Base-by-base conservation (phyloP, 1,140 invertebrate genomes). In the Acromyrmex echinatior region DNA sequence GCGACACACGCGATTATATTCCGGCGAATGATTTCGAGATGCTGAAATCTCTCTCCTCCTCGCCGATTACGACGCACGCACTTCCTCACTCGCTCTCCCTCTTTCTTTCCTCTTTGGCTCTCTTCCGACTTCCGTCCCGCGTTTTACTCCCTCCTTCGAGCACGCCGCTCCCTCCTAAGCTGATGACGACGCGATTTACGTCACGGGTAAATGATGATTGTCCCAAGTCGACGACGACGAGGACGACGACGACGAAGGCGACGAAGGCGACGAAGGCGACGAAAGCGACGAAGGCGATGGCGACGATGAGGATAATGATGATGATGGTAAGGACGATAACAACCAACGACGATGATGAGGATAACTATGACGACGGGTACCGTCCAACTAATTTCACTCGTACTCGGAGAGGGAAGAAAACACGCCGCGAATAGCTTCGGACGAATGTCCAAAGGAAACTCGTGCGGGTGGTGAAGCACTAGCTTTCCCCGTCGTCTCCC, bases 391-490 rank as follows among this genome's bases (percentile, higher is more conserved):
- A 49, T 65, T 65, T 39, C 74, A 49, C 82, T 86, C 51, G 60
- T 35, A 79, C 73, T 66, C 73, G 60, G 74, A 86, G 76, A 84
- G 74, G 71, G 71, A 63, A 84, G 76, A 79, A 79, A 86, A 79
- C 31, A 49, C 82, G 73, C 74, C 82, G 60, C 73, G 73, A 66
- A 63, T 78, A 49, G 60, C 65, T 66, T 14, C 60, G 62, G 16
- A 73, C 86, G 74, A 90, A 76, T 56, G 76, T 53, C 73, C 51
- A 90, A 71, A 70, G 76, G 79, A 87, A 90, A 84, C 88, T 84
- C 88, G 76, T 65, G 89, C 89, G 89, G 88, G 89, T 90, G 89
- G 86, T 85, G 86, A 84, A 84, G 70, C 56, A 35, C 80, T 82
- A 84, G 56, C 70, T 74, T 84, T 84, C 70, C 80, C 80, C 80